Conservation (phyloP, 2,797 vertebrate genomes). For the Clamator glandarius region DNA sequence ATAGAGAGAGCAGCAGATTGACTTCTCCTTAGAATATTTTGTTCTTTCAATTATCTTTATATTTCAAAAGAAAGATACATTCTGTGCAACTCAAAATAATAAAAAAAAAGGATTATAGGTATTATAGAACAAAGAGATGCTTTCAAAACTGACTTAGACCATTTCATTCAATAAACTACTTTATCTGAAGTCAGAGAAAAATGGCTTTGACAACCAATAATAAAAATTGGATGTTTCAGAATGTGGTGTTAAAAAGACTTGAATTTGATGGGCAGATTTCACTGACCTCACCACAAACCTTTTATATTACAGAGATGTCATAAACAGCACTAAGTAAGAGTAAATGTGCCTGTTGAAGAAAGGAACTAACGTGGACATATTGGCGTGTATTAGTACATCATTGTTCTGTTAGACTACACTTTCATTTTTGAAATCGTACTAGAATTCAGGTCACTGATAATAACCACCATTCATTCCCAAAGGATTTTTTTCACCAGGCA, state of each 20-base stretch:
- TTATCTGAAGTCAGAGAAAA: conserved; percentile 21
- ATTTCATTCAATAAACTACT: conserved; percentile 26
- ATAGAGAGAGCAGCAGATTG: neutral
- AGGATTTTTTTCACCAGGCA: neutral
- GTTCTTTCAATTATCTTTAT: neutral
- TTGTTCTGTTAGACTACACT: neutral
- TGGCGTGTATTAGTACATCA: neutral
- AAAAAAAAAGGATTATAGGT: neutral
- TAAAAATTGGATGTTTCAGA: conserved; percentile 31
- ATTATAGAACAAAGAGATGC: neutral
- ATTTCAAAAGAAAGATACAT: neutral
- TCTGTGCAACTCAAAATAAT: neutral
- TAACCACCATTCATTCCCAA: neutral
- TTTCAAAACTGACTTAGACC: neutral
- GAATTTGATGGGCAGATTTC: conserved; percentile 29
- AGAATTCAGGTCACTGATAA: conserved; percentile 29
- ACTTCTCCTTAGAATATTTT: neutral
- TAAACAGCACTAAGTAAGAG: conserved; percentile 10
- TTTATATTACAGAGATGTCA: conserved; percentile 18
- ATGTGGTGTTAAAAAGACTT: neutral
- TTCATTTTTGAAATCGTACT: neutral
- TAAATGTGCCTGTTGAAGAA: neutral
- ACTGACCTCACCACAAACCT: conserved; percentile 13
- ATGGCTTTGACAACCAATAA: conserved; percentile 54
- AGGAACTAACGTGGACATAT: neutral